These are phyloP conservation scores for Cepaea hortensis DNA, from an alignment of 2,888 invertebrate species.

Conservation along the genomic window DNA sequence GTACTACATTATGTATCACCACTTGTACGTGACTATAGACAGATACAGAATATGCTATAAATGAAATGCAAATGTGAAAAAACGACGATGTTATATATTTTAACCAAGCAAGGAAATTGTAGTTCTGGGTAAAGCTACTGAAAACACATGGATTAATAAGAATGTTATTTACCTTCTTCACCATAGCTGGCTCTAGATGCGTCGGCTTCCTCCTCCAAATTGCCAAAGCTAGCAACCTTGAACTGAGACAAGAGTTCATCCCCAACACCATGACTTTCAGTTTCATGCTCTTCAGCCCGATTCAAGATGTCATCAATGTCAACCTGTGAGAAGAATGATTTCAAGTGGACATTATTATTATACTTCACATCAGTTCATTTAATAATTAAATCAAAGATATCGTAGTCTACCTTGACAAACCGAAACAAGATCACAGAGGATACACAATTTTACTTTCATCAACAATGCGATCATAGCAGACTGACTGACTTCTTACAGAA, in stretches of 20 bases:
- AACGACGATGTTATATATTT: too few relatives aligned
- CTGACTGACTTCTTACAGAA: too few relatives aligned
- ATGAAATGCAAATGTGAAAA: too few relatives aligned
- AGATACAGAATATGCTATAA: too few relatives aligned
- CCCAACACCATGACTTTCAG: conserved; percentile 89
- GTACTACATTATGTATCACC: too few relatives aligned
- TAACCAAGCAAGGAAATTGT: too few relatives aligned
- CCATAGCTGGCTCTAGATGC: conserved; percentile 48
- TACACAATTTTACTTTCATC: not conserved
- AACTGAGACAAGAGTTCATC: conserved; percentile 96
- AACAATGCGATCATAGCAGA: not conserved
- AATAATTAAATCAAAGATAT: not conserved
- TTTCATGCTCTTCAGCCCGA: conserved; percentile 92
- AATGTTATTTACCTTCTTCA: conserved; percentile 38
- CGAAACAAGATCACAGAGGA: not conserved
- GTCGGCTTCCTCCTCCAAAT: conserved; percentile 91
- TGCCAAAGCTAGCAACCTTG: conserved; percentile 92
- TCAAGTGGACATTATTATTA: not conserved
- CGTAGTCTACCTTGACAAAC: not conserved
- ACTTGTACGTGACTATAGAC: too few relatives aligned
- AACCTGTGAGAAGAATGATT: conserved; percentile 80
- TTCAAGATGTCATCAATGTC: conserved; percentile 98
- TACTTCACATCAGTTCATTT: not conserved
- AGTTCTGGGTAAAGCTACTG: too few relatives aligned
- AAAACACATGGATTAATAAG: not conserved